A percentile compares a stretch with the other conserved stretches of the same genome.
Conservation (phyloP, 2,888 invertebrate genomes). For the Philhelius pedissequus region DNA sequence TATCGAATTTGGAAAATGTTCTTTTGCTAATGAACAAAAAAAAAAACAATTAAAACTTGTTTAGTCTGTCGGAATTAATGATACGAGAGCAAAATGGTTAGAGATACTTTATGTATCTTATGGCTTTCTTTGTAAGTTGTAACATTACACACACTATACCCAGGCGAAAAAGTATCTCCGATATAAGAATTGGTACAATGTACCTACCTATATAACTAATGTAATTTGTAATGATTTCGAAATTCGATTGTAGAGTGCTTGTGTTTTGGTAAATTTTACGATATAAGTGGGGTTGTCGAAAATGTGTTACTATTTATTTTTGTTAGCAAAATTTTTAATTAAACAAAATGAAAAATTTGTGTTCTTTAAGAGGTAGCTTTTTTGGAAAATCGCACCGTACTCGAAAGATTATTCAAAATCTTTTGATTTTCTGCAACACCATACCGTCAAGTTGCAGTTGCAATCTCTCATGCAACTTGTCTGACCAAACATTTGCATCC, state of each 20-base stretch:
- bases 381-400: too few relatives aligned
- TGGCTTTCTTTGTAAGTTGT: background rate
- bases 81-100: background rate
- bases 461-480: too few relatives aligned
- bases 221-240: conserved; percentile 7
- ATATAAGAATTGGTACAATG: background rate
- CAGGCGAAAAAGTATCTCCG: background rate
- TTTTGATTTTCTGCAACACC: too few relatives aligned
- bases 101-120: background rate
- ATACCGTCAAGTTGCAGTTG: too few relatives aligned
- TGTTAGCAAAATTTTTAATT: too few relatives aligned
- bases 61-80: conserved; percentile 35
- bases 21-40: conserved; percentile 23
- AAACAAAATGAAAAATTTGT: too few relatives aligned
- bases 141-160: too few relatives aligned
- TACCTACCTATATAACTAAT: background rate
- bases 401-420: too few relatives aligned
- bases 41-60: conserved; percentile 47
- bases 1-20: conserved; percentile 26
- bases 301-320: background rate
- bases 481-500: too few relatives aligned
- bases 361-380: too few relatives aligned
- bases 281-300: background rate
- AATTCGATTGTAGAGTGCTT: background rate
- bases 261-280: background rate